These are phyloP conservation scores for Oenanthe melanoleuca DNA, from an alignment of 2,113 vertebrate genomes.

Conservation along the genomic window DNA sequence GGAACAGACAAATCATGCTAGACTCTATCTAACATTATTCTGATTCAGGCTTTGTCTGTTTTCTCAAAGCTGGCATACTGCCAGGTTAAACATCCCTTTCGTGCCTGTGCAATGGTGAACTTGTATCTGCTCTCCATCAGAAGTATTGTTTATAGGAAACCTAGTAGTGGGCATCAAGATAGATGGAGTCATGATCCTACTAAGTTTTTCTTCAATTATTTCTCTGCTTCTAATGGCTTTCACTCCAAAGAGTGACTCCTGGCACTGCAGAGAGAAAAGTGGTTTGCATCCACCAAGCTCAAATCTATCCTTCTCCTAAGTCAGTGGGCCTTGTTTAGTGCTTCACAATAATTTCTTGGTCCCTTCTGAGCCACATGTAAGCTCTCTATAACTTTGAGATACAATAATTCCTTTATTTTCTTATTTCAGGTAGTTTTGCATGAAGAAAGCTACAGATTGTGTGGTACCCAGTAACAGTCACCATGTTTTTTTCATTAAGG, in stretches of 20 bases:
- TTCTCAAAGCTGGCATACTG: neutral
- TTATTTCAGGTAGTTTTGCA: neutral
- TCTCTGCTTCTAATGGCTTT: neutral
- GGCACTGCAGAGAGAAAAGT: neutral
- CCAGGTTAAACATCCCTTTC: neutral
- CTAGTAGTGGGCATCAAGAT: neutral
- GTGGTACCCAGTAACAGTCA: neutral
- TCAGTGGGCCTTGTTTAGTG: neutral
- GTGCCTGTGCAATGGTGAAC: neutral
- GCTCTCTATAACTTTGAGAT: neutral
- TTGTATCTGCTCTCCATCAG: neutral
- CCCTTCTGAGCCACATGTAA: neutral
- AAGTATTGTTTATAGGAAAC: neutral
- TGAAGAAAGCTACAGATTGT: neutral
- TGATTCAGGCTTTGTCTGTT: neutral
- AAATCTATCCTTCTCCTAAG: neutral
- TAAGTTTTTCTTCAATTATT: neutral
- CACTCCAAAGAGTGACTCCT: neutral
- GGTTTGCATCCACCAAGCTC: neutral
- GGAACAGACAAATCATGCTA: neutral
- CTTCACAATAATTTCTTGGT: neutral
- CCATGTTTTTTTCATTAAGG: neutral
- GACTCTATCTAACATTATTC: neutral
- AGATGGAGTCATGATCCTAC: neutral
- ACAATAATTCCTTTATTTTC: neutral